Percentiles rank a stretch among this genome's conserved stretches.
These are phyloP conservation scores for Colistium nudipinnis DNA, from an alignment of 2,113 vertebrate genomes.

Conservation along the genomic window DNA sequence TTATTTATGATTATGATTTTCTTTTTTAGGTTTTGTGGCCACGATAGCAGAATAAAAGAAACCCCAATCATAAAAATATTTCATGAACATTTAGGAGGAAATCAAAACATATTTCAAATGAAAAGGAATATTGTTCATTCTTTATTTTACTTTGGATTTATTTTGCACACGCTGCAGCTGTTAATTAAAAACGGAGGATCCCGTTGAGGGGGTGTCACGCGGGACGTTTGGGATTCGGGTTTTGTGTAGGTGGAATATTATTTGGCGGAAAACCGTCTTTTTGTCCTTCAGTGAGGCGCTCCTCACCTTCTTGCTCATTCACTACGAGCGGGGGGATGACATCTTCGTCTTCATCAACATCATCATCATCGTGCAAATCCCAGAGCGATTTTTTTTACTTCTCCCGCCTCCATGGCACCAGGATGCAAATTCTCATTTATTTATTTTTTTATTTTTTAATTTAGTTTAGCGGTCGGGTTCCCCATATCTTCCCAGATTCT, in stretches of 20 bases:
- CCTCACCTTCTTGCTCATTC: conserved; percentile 43
- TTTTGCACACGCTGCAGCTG: not conserved
- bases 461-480: conserved; percentile 53
- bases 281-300: conserved; percentile 34
- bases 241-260: not conserved
- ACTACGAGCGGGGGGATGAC: conserved; percentile 34
- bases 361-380: conserved; percentile 51
- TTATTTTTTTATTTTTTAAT: conserved; percentile 60
- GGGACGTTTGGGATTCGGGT: not conserved
- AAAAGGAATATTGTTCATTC: too few relatives aligned
- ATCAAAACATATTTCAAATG: too few relatives aligned
- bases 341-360: too few relatives aligned
- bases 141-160: too few relatives aligned
- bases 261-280: too few relatives aligned
- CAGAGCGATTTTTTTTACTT: too few relatives aligned
- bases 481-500: too few relatives aligned
- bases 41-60: too few relatives aligned
- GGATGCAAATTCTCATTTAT: conserved; percentile 50
- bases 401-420: too few relatives aligned
- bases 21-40: not conserved
- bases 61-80: too few relatives aligned
- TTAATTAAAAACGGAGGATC: not conserved
- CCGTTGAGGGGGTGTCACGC: not conserved
- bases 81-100: too few relatives aligned
- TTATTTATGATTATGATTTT: not conserved